phyloP scores from a whole-genome alignment of 1,140 invertebrate genomes.

The Caenorhabditis tropicalis region DNA sequence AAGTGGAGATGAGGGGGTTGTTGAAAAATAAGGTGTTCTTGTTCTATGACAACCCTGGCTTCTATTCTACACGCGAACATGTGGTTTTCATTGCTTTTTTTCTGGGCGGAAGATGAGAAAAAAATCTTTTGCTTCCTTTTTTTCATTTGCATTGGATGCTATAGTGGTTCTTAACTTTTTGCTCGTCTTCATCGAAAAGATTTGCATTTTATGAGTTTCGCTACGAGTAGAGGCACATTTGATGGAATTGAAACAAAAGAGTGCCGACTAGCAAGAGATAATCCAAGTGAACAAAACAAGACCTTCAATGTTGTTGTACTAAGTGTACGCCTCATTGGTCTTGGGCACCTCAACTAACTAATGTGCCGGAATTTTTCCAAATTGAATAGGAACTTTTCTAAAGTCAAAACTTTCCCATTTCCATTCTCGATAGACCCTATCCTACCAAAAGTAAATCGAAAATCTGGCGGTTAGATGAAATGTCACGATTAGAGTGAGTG shows the following conservation, averaged over 20 bases:
- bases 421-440: neutral
- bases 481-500: slow-evolving; percentile 43
- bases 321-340: slow-evolving; percentile 17
- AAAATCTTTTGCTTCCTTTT: neutral
- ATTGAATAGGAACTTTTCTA: slow-evolving; percentile 6
- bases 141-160: neutral
- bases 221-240: slow-evolving; percentile 28
- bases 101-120: neutral
- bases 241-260: slow-evolving; percentile 47
- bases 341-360: slow-evolving; percentile 26
- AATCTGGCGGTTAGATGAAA: slow-evolving; percentile 41
- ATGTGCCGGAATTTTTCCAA: slow-evolving; percentile 34
- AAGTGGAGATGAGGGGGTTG: neutral
- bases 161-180: slow-evolving; percentile 6
- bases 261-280: neutral
- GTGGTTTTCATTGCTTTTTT: neutral
- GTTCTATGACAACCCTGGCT: neutral
- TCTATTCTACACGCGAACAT: neutral
- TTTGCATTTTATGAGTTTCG: slow-evolving; percentile 24
- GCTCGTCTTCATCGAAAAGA: slow-evolving; percentile 7
- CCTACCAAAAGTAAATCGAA: neutral
- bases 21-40: neutral
- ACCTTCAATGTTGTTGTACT: slow-evolving; percentile 26
- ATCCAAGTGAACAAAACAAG: slow-evolving; percentile 38
- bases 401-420: no score